These are phyloP conservation scores for Lycocorax pyrrhopterus DNA, from an alignment of 2,113 vertebrate genomes.

Conservation along the genomic window DNA sequence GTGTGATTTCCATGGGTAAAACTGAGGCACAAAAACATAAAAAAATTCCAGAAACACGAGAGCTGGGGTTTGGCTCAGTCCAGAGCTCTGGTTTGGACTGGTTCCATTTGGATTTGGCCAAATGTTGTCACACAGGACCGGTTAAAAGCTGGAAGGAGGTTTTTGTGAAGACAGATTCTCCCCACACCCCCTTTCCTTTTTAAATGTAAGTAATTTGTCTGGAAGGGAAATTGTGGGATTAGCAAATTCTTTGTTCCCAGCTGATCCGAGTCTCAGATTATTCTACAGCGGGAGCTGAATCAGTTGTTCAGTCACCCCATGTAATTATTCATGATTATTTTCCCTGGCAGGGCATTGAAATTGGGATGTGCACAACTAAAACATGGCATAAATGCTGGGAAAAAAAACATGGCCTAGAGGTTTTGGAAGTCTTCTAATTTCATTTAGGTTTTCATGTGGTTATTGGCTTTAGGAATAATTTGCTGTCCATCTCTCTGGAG, in stretches of 20 bases:
- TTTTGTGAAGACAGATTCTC: neutral
- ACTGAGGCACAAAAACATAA: neutral
- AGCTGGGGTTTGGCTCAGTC: neutral
- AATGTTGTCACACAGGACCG: accelerated
- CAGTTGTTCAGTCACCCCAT: neutral
- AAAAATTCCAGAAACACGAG: neutral
- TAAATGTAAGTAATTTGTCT: neutral
- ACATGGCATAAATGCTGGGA: neutral
- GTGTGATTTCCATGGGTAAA: neutral
- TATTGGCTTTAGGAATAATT: neutral
- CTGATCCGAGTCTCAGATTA: neutral
- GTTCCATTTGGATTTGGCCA: neutral
- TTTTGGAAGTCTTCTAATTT: neutral
- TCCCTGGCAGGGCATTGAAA: neutral
- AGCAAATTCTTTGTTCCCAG: neutral
- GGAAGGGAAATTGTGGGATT: neutral
- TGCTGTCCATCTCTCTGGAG: neutral
- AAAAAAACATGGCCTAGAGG: neutral
- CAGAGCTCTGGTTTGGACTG: neutral
- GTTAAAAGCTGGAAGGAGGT: neutral
- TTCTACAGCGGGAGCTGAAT: neutral
- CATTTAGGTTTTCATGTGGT: neutral
- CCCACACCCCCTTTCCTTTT: neutral
- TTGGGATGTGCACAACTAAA: neutral
- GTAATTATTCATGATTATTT: neutral